Base-by-base conservation (phyloP, 1,140 invertebrate genomes). In the Bombus ignitus region DNA sequence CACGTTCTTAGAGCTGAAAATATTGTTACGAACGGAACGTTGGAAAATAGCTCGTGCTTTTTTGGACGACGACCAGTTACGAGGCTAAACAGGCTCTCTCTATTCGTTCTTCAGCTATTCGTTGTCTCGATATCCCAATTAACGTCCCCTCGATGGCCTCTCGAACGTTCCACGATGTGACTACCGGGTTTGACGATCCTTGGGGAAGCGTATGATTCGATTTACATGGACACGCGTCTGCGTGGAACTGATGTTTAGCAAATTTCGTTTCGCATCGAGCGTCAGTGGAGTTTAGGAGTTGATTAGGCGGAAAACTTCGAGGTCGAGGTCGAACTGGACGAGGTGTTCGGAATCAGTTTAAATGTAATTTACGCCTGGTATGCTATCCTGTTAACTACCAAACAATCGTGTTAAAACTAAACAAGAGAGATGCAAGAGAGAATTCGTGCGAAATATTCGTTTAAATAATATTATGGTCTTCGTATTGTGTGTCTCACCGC, bases 271-370 rank as follows among this genome's bases (percentile, higher is more conserved):
- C 8, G 32, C 18, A 32, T 8, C 3, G 42, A 35, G 73, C 35
- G 44, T 75, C 53, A 53, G 73, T 15, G 18, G 37, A 47, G 32
- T 53, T 53, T 75, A n/a, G 65, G 28, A 35, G 57, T 42, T 39
- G 75, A 77, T 77, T 62, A 62, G 75, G 32, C n/a, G 57, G 32
- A 39, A n/a, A 39, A n/a, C 32, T 77, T 77, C 28, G 57, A 77
- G 75, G 75, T 62, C 75, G 75, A 77, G 75, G 57, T 39, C 75
- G 75, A n/a, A n/a, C 25, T 39, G 75, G 75, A 25, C 75, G 12
- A 12, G 28, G 22, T 6, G 3, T 32, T 8, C 22, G 12, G 13
- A 25, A 76, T 76, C 37, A 37, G 57, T 77, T 77, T 18, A 39
- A 62, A 62, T 22, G 57, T 22, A 62, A 9, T 42, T 77, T 47